Conservation (phyloP, 2,113 vertebrate species). For the Amblyornis subalaris region DNA sequence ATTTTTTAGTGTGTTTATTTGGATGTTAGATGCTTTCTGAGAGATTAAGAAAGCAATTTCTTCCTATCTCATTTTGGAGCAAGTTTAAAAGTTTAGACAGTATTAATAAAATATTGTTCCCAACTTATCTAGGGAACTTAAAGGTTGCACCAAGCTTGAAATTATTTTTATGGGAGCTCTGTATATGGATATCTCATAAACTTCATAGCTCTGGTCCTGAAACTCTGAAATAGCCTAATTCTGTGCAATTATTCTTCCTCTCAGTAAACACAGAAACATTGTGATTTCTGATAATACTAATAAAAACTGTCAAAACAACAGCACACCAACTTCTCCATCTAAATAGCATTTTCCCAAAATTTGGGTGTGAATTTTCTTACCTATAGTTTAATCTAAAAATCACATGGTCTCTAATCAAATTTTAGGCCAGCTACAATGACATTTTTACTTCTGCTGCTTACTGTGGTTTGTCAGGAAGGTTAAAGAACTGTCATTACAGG, state of each 20-base stretch:
- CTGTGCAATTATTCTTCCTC: not conserved
- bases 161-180: not conserved
- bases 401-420: not conserved
- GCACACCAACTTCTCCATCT: not conserved
- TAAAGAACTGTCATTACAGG: conserved; percentile 2
- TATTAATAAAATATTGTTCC: not conserved
- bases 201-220: not conserved
- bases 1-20: not conserved
- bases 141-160: not conserved
- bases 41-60: not conserved
- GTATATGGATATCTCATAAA: not conserved
- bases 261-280: not conserved
- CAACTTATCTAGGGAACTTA: not conserved
- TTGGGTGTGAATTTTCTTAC: not conserved
- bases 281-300: not conserved
- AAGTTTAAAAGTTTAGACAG: not conserved
- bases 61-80: not conserved
- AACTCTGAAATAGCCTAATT: not conserved
- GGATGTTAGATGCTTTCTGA: not conserved
- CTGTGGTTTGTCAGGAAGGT: not conserved
- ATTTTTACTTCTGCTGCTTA: not conserved
- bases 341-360: not conserved
- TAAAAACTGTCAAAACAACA: not conserved
- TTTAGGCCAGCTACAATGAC: not conserved
- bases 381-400: not conserved